phyloP scores from a whole-genome alignment of 2,113 vertebrate genomes.

The Sclerurus mexicanus region DNA sequence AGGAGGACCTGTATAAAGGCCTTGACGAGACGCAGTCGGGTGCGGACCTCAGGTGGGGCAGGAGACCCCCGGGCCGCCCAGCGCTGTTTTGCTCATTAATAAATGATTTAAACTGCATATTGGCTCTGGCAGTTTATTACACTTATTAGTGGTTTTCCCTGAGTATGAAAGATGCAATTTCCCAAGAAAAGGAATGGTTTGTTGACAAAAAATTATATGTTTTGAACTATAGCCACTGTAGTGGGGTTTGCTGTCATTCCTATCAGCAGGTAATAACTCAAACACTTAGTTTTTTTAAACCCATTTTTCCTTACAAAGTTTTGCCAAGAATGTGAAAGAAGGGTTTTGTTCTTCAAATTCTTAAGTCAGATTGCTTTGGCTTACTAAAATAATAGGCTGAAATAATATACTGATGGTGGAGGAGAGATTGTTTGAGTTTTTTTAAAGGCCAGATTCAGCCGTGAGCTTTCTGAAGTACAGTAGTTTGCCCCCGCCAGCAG shows the following conservation, averaged over 20 bases:
- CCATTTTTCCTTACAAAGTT: neutral
- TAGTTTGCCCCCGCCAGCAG: neutral
- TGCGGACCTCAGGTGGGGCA: no score
- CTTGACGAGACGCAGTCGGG: no score
- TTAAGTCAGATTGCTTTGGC: neutral
- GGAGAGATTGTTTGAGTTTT: neutral
- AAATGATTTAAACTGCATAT: no score
- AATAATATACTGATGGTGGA: neutral
- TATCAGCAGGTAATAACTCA: neutral
- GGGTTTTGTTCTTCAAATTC: neutral
- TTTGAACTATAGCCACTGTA: neutral
- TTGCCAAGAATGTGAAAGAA: neutral
- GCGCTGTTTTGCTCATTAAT: no score
- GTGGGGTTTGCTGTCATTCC: neutral
- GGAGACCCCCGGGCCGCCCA: no score
- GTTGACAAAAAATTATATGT: neutral
- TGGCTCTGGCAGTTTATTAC: no score
- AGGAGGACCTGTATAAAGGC: no score
- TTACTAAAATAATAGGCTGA: neutral
- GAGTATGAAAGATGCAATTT: neutral
- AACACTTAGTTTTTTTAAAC: neutral
- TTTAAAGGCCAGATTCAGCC: neutral
- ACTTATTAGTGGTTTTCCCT: neutral
- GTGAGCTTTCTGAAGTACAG: neutral
- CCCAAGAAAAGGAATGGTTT: neutral